Base-by-base conservation (phyloP, 2,888 invertebrate genomes). In the Callyntrura guangdongensis region DNA sequence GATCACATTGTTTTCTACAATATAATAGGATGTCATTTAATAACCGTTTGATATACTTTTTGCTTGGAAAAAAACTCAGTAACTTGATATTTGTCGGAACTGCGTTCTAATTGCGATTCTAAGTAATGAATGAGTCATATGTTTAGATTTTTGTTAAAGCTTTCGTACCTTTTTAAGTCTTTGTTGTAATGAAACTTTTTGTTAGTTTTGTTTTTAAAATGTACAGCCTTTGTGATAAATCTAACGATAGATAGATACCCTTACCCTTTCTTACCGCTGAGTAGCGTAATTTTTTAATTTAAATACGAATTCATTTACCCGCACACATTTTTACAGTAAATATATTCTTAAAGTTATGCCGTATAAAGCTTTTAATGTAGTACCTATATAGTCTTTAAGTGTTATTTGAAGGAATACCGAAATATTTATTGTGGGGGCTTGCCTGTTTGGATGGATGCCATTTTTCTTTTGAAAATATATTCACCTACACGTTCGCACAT, bases 141-240 rank as follows among this genome's bases (percentile, higher is more conserved):
- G 59, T 81, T 59, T 82, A 86, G 36, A 49, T 45, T 91, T 85
- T 92, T 6, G 36, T 36, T 92, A 90, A 92, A 92, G 89, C 90
- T 91, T 91, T 91, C 87, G 91, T 91, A 91, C 91, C 92, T 87
- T 91, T 91, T 91, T 74, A 91, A 91, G 91, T 91, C 89, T 91
- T 87, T 89, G 88, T n/a, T n/a, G n/a, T 83, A 74, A 79, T 20
- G 4, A 82, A 82, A 49, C 45, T 74, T 77, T 59, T 86, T 72
- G 45, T 64, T 67, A 47, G 36, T 64, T 27, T 25, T 86, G 56
- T 20, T 88, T n/a, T 84, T 49, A 8, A 81, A 87, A 90, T 90
- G 64, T 82, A 86, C 90, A 86, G 86, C 86, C 86, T 90, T 90
- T 86, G 14, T 49, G 14, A n/a, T 64, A 6, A 64, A 20, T 64